Conservation (phyloP, 2,888 invertebrate genomes). For the Acheta domesticus region DNA sequence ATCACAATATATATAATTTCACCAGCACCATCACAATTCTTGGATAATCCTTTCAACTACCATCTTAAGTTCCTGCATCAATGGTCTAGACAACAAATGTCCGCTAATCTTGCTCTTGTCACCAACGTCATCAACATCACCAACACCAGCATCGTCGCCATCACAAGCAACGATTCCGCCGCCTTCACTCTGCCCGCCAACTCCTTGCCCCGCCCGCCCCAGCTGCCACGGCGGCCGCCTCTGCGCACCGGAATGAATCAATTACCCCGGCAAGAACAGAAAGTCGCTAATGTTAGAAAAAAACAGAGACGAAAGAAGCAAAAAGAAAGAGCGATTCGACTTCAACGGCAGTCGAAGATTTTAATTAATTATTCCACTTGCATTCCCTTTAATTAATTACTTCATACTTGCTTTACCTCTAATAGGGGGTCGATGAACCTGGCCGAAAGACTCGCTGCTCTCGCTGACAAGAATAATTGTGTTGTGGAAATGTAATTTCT, state of each 20-base stretch:
- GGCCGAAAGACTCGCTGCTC: background rate
- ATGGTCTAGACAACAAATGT: too few relatives aligned
- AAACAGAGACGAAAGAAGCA: background rate
- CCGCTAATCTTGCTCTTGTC: too few relatives aligned
- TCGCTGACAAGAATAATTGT: slow-evolving; percentile 2
- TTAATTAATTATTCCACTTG: slow-evolving; percentile 18
- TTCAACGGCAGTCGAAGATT: slow-evolving; percentile 18
- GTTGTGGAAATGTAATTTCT: slow-evolving; percentile 10
- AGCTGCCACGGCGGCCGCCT: background rate
- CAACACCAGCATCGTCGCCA: too few relatives aligned
- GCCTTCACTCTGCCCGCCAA: too few relatives aligned
- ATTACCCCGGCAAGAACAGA: background rate
- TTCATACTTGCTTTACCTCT: slow-evolving; percentile 11
- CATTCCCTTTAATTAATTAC: slow-evolving; percentile 18
- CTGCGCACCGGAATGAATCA: background rate
- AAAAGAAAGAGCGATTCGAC: background rate
- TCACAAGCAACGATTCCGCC: too few relatives aligned
- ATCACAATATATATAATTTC: too few relatives aligned
- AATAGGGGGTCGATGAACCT: background rate
- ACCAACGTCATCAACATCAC: too few relatives aligned
- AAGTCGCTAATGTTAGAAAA: slow-evolving; percentile 5
- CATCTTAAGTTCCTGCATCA: too few relatives aligned
- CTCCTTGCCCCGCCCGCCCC: background rate
- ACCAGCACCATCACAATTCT: too few relatives aligned
- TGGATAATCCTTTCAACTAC: too few relatives aligned